phyloP scores from a whole-genome alignment of 2,888 invertebrate genomes.

The Nomada lathburiana region DNA sequence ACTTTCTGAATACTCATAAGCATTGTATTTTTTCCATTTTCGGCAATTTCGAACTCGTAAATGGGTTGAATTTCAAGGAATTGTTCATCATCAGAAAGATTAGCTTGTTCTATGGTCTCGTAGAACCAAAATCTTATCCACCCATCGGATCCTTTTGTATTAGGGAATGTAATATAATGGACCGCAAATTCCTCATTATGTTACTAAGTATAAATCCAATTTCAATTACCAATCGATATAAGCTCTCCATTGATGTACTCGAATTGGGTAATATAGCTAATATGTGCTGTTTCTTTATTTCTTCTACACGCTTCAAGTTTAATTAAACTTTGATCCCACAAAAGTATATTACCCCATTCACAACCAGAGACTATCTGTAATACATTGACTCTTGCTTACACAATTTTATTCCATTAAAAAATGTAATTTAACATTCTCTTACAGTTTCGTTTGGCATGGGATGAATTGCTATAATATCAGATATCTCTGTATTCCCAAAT shows the following conservation, averaged over 20 bases:
- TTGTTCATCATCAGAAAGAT: conserved; percentile 92
- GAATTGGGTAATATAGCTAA: conserved; percentile 90
- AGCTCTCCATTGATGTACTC: conserved; percentile 85
- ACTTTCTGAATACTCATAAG: conserved; percentile 86
- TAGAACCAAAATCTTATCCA: conserved; percentile 95
- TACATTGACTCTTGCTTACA: not conserved
- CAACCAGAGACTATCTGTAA: conserved; percentile 92
- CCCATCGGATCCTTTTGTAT: conserved; percentile 88
- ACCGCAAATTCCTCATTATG: not conserved
- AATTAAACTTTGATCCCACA: conserved; percentile 96
- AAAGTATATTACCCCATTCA: conserved; percentile 95
- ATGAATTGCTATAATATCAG: conserved; percentile 93
- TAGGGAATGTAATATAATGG: not conserved
- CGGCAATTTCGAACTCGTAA: conserved; percentile 90
- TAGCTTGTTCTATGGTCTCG: conserved; percentile 95
- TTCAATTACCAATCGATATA: conserved; percentile 85
- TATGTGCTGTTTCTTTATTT: conserved; percentile 90
- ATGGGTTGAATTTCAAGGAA: conserved; percentile 94
- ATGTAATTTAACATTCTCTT: conserved; percentile 22
- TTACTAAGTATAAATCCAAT: conserved; percentile 38
- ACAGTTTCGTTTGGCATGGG: conserved; percentile 96
- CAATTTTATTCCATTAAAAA: not conserved
- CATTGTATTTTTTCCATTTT: conserved; percentile 77
- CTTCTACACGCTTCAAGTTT: conserved; percentile 92
- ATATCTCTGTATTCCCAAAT: conserved; percentile 96